These are phyloP conservation scores for Camarhynchus parvulus DNA, from an alignment of 2,113 vertebrate genomes.

Conservation along the genomic window DNA sequence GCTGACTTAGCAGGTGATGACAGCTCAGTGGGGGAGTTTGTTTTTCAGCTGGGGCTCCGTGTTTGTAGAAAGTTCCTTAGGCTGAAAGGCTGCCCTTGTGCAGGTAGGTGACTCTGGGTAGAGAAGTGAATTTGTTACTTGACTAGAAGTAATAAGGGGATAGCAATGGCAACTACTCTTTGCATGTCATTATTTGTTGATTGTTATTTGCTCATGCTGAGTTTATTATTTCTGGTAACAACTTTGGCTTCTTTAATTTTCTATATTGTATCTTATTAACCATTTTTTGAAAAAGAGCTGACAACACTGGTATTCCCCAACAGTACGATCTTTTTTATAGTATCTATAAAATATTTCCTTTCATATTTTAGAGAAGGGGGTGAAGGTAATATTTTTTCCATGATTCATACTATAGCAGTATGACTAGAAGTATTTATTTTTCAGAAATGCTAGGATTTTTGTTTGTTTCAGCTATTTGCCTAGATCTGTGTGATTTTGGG, in stretches of 20 bases:
- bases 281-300: not conserved
- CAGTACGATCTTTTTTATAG: not conserved
- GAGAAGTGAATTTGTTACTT: not conserved
- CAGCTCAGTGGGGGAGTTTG: not conserved
- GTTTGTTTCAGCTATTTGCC: slow-evolving; percentile 18
- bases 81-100: not conserved
- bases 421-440: not conserved
- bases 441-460: not conserved
- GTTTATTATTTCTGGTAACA: not conserved
- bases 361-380: not conserved
- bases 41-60: not conserved
- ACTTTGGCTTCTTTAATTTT: not conserved
- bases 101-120: not conserved
- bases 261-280: not conserved
- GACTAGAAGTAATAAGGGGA: not conserved
- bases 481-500: not conserved
- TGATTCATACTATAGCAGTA: not conserved
- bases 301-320: not conserved
- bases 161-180: not conserved
- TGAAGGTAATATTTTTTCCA: not conserved
- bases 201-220: not conserved
- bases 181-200: not conserved
- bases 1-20: not conserved
- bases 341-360: not conserved
- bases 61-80: not conserved